A percentile compares a stretch with the other conserved stretches of the same genome.
phyloP scores from a whole-genome alignment of 92 coral and sea anemone species.

The Plumapathes pennacea region DNA sequence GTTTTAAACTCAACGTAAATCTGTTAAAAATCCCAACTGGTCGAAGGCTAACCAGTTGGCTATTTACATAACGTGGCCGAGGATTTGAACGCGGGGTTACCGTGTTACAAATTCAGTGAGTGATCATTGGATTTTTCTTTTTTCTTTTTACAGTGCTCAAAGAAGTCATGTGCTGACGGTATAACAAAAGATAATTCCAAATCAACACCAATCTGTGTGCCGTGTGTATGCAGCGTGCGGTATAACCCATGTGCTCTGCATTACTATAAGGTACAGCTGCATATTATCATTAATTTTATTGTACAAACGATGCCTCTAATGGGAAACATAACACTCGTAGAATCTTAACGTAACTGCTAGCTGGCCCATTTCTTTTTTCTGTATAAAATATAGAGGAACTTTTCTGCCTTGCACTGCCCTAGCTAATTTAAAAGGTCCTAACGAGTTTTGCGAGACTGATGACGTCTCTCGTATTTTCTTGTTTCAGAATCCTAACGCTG shows the following conservation, averaged over 20 bases:
- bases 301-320: no score
- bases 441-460: background rate
- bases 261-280: conserved; percentile 51
- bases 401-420: no score
- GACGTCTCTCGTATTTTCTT: background rate
- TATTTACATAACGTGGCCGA: background rate
- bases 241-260: conserved; percentile 81
- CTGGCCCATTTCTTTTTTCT: background rate
- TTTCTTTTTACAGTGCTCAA: conserved; percentile 57
- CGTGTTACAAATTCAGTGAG: background rate
- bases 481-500: conserved; percentile 71
- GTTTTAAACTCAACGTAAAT: no score
- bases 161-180: conserved; percentile 80
- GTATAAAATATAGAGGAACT: no score
- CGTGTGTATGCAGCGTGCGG: conserved; percentile 77
- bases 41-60: no score
- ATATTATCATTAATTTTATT: no score
- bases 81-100: background rate
- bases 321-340: no score
- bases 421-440: background rate
- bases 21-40: no score
- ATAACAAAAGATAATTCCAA: conserved; percentile 59
- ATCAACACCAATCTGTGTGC: conserved; percentile 73
- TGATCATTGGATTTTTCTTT: background rate
- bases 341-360: background rate